Evolutionary conservation across 2,888 invertebrate genomes (phyloP), one percentile per base, ranked within the genome.

Genomic region (Marasmarcha lunaedactyla): DNA sequence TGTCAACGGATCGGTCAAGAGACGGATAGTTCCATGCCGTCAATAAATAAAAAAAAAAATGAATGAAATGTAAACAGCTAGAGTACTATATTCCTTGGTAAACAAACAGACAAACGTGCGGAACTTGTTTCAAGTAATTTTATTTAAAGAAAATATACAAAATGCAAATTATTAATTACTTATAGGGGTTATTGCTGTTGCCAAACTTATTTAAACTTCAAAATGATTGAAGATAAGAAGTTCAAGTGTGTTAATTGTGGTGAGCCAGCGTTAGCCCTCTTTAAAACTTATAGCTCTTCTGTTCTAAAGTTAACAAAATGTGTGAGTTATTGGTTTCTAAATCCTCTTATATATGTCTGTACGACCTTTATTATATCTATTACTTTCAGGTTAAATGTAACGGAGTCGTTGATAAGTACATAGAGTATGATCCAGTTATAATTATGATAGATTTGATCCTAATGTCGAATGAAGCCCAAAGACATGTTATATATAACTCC

Each of bases 381-480:
- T 7, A 9, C 62, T 71, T 79, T 73, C 60, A 96, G 96, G 87
- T 85, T 7, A 84, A 85, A 46, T 97, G 97, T 61, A 87, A 88
- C 36, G 79, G 87, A 35, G 68, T 90, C 10, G 93, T 93, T 1
- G 97, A 97, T 66, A 94, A 94, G 64, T 97, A 96, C 60, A 89
- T 96, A 43, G 96, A 97, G 71, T 95, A 92, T 67, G 97, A 97
- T 59, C 87, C 90, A n/a, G 90, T 93, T 1, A 91, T 96, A 48
- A 89, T 95, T 0, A 86, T 94, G 56, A 90, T 97, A 44, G 96
- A 97, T 69, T 78, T 94, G 15, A 86, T 96, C 15, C 72, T 97
- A 9, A 85, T 96, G 51, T 91, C 92, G 34, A 89, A 88, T 43
- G 87, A 89, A 54, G 95, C 95, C 0, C 95, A 94, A 62, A 84